These are phyloP conservation scores for Odontophorus gujanensis DNA, from an alignment of 2,113 vertebrate species.

Conservation along the genomic window DNA sequence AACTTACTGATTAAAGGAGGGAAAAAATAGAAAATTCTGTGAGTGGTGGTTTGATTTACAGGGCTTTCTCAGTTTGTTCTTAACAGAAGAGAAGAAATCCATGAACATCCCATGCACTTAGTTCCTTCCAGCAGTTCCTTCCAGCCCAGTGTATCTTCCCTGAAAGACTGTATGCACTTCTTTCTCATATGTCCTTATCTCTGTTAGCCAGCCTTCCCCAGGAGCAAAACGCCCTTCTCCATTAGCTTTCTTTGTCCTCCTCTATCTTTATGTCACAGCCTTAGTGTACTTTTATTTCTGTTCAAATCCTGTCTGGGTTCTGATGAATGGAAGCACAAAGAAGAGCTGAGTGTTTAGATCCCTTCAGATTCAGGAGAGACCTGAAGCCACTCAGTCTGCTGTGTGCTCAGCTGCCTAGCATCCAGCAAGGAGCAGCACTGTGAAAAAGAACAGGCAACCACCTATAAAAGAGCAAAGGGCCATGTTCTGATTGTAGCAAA, in stretches of 20 bases:
- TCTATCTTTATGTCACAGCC: neutral
- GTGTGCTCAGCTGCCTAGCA: neutral
- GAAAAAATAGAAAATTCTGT: neutral
- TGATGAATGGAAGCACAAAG: neutral
- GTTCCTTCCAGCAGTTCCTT: neutral
- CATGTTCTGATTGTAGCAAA: neutral
- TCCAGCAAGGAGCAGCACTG: neutral
- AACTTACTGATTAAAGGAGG: neutral
- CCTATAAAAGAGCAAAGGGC: neutral
- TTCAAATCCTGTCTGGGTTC: neutral
- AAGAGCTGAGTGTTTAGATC: accelerated
- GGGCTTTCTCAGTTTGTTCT: neutral
- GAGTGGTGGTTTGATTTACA: neutral
- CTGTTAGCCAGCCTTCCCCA: neutral
- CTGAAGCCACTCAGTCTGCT: neutral
- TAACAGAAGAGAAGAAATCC: neutral
- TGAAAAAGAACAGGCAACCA: neutral
- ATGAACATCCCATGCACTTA: neutral
- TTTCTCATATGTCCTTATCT: neutral
- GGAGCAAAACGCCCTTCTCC: neutral
- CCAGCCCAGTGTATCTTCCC: neutral
- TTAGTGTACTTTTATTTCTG: neutral
- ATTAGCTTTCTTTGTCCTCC: neutral
- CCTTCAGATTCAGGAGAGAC: neutral
- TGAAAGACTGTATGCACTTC: neutral